phyloP scores from a whole-genome alignment of 2,888 invertebrate genomes.

The Helicoverpa assulta region DNA sequence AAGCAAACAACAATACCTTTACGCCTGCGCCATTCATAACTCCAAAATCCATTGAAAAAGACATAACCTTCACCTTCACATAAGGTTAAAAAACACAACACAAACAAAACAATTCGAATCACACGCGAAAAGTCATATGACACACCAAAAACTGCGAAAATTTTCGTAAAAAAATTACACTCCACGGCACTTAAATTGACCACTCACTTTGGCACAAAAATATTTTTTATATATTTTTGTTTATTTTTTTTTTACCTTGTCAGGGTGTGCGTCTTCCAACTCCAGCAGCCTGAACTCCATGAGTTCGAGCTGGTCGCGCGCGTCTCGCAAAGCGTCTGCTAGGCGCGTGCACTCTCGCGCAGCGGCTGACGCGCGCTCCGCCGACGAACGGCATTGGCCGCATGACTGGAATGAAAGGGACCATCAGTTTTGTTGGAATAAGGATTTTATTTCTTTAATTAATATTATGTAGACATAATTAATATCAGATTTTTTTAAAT shows the following conservation, averaged over 20 bases:
- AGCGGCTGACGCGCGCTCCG: conserved; percentile 84
- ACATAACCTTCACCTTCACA: conserved; percentile 36
- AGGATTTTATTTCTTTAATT: conserved; percentile 14
- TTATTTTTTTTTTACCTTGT: conserved; percentile 75
- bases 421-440: conserved; percentile 54
- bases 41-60: conserved; percentile 36
- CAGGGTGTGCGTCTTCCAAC: conserved; percentile 92
- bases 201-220: conserved; percentile 5
- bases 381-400: conserved; percentile 84
- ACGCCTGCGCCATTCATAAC: conserved; percentile 23
- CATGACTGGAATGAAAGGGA: conserved; percentile 79
- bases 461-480: background rate
- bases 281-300: conserved; percentile 95
- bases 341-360: conserved; percentile 90
- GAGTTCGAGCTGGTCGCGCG: conserved; percentile 94
- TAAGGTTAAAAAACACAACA: conserved; percentile 29
- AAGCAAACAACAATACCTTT: conserved; percentile 29
- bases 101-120: conserved; percentile 37
- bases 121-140: conserved; percentile 46
- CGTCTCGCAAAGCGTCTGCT: conserved; percentile 92
- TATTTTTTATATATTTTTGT: background rate
- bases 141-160: conserved; percentile 7
- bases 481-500: too few relatives aligned
- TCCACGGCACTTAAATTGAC: background rate
- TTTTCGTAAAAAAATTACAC: conserved; percentile 10